These are phyloP conservation scores for Entomyzon cyanotis DNA, from an alignment of 2,113 vertebrate genomes.

Conservation along the genomic window DNA sequence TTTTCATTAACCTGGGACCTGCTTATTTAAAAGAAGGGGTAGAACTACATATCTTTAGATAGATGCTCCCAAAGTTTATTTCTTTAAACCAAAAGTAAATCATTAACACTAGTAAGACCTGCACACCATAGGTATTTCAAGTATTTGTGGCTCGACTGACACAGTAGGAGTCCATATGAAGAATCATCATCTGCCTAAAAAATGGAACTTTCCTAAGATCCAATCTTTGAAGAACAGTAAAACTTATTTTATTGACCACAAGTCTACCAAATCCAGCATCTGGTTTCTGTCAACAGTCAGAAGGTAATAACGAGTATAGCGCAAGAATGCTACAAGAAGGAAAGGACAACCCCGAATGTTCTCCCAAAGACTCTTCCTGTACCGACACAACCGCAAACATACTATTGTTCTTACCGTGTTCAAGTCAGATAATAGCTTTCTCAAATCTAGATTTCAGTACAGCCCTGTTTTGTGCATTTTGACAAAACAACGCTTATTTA, in stretches of 20 bases:
- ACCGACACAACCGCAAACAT: neutral
- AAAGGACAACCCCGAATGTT: neutral
- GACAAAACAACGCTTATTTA: neutral
- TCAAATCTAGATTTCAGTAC: neutral
- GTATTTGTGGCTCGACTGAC: neutral
- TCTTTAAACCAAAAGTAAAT: neutral
- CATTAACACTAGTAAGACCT: neutral
- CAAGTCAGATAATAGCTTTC: neutral
- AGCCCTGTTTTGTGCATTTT: neutral
- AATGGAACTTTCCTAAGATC: neutral
- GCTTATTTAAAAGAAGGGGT: neutral
- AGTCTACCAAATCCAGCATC: neutral
- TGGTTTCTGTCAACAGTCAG: neutral
- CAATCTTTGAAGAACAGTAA: neutral
- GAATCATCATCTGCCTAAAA: neutral
- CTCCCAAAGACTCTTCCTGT: neutral
- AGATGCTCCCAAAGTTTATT: neutral
- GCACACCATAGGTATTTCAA: neutral
- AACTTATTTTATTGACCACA: neutral
- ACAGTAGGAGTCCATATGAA: neutral
- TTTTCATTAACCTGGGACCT: neutral
- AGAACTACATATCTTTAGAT: neutral
- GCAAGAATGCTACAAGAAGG: neutral
- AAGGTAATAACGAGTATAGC: neutral
- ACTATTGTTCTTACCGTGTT: neutral